A percentile compares a stretch with the other conserved stretches of the same genome.
These are phyloP conservation scores for Zelostemma sp. DNA, from an alignment of 1,140 invertebrate species.

Conservation along the genomic window DNA sequence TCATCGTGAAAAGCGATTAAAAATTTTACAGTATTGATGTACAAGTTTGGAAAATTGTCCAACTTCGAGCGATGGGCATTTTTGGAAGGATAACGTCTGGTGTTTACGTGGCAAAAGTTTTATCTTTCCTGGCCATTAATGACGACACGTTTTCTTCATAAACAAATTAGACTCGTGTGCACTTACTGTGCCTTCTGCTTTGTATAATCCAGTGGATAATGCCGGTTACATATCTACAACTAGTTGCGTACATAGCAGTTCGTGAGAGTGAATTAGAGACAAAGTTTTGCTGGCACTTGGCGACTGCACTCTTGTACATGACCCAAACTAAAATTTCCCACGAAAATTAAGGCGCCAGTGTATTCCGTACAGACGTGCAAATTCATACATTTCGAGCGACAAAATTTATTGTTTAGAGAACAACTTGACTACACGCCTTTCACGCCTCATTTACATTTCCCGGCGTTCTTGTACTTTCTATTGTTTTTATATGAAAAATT, in stretches of 20 bases:
- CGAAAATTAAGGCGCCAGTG: slow-evolving; percentile 41
- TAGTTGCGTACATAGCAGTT: slow-evolving; percentile 43
- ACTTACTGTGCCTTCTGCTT: slow-evolving; percentile 25
- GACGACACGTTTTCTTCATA: slow-evolving; percentile 35
- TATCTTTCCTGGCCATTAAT: slow-evolving; percentile 8
- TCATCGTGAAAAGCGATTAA: background rate
- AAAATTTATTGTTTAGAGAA: slow-evolving; percentile 12
- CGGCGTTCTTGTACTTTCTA: background rate
- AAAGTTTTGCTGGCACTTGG: slow-evolving; percentile 51
- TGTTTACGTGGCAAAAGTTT: too few species aligned
- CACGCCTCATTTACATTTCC: background rate
- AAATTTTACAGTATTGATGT: too few species aligned
- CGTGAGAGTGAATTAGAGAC: slow-evolving; percentile 56
- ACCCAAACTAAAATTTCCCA: slow-evolving; percentile 57
- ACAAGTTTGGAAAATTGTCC: too few species aligned
- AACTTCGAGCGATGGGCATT: too few species aligned
- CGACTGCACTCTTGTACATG: slow-evolving; percentile 42
- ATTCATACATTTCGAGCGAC: slow-evolving; percentile 16
- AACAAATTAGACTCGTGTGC: slow-evolving; percentile 38
- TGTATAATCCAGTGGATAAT: slow-evolving; percentile 40
- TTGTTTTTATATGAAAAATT: background rate
- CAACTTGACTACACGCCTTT: background rate
- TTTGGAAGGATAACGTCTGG: too few species aligned
- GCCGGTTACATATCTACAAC: slow-evolving; percentile 32
- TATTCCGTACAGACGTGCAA: slow-evolving; percentile 9